Percentiles rank a stretch among this genome's conserved stretches.
These are phyloP conservation scores for Helobdella robusta DNA, from an alignment of 2,888 invertebrate genomes.

Conservation along the genomic window DNA sequence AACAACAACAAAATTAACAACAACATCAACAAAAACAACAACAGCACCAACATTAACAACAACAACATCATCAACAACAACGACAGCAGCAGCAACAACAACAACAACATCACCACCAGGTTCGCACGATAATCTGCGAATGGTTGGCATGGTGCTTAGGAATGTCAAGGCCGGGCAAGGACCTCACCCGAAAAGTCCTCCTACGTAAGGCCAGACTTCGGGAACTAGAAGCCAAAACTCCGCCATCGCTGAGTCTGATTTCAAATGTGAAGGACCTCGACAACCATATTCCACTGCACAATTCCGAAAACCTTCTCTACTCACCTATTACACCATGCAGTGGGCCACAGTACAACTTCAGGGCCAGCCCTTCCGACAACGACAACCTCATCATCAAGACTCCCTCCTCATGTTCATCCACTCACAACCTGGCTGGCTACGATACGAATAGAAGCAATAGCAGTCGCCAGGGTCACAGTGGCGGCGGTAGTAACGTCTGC, in stretches of 20 bases:
- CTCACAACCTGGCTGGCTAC: constrained; percentile 17
- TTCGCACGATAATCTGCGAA: constrained; percentile 35
- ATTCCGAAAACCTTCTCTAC: not conserved
- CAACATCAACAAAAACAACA: too few species aligned
- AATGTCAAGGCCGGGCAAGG: constrained; percentile 36
- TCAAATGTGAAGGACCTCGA: constrained; percentile 37
- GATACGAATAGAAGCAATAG: constrained; percentile 9
- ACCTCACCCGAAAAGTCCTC: constrained; percentile 36
- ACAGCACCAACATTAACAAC: too few species aligned
- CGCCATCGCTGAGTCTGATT: constrained; percentile 36
- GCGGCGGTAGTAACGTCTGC: constrained; percentile 24
- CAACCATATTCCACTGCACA: constrained; percentile 35
- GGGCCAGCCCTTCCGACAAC: constrained; percentile 30
- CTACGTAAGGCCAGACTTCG: constrained; percentile 36
- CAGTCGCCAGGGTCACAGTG: not conserved
- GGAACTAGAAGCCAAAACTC: constrained; percentile 34
- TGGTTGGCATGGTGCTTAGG: constrained; percentile 37
- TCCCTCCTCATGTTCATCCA: too few species aligned
- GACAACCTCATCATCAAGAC: constrained; percentile 9
- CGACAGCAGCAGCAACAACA: too few species aligned
- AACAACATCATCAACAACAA: too few species aligned
- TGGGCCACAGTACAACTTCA: constrained; percentile 30
- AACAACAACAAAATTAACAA: too few species aligned
- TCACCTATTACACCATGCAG: too few species aligned
- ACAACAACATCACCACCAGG: constrained; percentile 26